Conservation (phyloP, 1,140 invertebrate genomes). For the Drosophila kikkawai region DNA sequence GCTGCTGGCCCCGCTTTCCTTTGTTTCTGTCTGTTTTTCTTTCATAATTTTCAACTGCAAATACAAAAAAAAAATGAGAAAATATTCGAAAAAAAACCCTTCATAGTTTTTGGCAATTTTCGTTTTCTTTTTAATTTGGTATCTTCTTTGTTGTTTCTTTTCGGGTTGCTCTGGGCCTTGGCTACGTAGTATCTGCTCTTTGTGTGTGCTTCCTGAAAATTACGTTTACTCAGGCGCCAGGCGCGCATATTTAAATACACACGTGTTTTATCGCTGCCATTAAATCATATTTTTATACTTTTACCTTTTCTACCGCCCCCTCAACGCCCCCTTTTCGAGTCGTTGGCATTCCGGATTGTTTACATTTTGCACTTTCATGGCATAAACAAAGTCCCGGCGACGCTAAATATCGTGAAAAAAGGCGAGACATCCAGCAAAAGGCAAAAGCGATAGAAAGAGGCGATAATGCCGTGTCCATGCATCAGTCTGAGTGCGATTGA, state of each 20-base stretch:
- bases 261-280: conserved; percentile 85
- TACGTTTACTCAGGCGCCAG: conserved; percentile 84
- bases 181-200: conserved; percentile 36
- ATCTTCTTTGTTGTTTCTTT: conserved; percentile 79
- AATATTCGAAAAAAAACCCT: conserved; percentile 51
- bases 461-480: conserved; percentile 26
- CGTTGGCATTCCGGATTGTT: conserved; percentile 81
- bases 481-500: conserved; percentile 38
- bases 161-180: conserved; percentile 33
- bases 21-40: conserved; percentile 16
- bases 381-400: conserved; percentile 74
- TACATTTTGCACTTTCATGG: conserved; percentile 84
- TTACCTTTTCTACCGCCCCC: conserved; percentile 62
- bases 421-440: conserved; percentile 46
- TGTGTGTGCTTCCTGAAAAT: conserved; percentile 68
- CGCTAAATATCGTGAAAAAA: conserved; percentile 77
- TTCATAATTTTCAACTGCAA: conserved; percentile 71
- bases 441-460: conserved; percentile 19
- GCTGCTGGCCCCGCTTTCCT: conserved; percentile 47
- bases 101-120: conserved; percentile 62
- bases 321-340: conserved; percentile 12
- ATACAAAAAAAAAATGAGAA: conserved; percentile 27
- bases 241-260: conserved; percentile 85
- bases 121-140: conserved; percentile 77
- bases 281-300: conserved; percentile 85